Evolutionary conservation across 2,113 vertebrate species (phyloP), one percentile per base, ranked within the genome.

Genomic region (Dicentrarchus labrax): DNA sequence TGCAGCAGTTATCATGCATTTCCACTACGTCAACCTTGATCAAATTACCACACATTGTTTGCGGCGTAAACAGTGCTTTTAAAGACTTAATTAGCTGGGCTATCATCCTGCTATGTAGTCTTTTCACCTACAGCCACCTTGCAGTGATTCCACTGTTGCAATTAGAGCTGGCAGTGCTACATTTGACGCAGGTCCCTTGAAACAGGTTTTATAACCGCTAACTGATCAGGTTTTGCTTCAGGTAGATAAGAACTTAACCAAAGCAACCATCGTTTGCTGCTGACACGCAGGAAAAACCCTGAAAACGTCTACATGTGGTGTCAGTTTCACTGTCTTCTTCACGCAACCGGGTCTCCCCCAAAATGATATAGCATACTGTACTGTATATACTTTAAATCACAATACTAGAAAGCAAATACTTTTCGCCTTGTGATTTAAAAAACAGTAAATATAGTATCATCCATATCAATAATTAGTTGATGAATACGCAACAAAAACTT

Each of bases 121-220:
- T 75, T 74, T 77, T 61, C 45, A 68, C 59, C 21, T 61, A 8
- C 4, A 72, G 64, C 45, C 65, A 76, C 47, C 11, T 38, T 73
- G 74, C 62, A 73, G n/a, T 51, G 24, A 72, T 64, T 47, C 48
- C 19, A n/a, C 30, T 57, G 16, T 74, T 71, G 19, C 53, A 70
- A n/a, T 36, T 38, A 39, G 41, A 62, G 36, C 54, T 73, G 67
- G 45, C 64, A 66, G 36, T 15, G 45, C 72, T 39, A 36, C 8
- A 61, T 50, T 67, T 67, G 45, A 64, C 16, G 4, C 16, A 48
- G 72, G 69, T 48, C 41, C 53, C 53, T 53, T 60, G 41, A 75
- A 71, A 59, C 43, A 62, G n/a, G 41, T 72, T 80, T 80, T 80
- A 71, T 57, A 30, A 24, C 15, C 2, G 17, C 64, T 39, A 48